Conservation (phyloP, 92 coral and sea anemone genomes). For the Parazoanthus atlanticus region DNA sequence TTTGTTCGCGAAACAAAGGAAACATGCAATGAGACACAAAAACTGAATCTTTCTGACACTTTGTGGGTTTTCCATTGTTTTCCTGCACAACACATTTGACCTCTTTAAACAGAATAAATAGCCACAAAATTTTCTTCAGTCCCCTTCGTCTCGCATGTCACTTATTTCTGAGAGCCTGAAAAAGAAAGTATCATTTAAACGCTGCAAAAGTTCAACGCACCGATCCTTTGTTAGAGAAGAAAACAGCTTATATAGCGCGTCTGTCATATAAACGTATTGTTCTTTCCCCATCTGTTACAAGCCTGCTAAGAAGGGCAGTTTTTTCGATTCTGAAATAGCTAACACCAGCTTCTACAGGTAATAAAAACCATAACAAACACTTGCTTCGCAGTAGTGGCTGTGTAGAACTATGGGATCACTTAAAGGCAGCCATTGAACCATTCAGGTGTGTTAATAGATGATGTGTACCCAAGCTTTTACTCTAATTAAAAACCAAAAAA, state of each 20-base stretch:
- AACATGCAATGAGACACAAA: conserved; percentile 29
- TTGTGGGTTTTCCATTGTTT: conserved; percentile 35
- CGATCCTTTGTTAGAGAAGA: conserved; percentile 1
- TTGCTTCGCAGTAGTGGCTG: neutral
- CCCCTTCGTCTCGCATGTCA: neutral
- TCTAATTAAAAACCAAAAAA: neutral
- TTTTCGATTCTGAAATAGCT: neutral
- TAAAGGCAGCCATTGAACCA: neutral
- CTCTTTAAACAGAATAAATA: conserved; percentile 5
- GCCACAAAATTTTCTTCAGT: neutral
- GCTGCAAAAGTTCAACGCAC: neutral
- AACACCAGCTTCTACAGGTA: neutral
- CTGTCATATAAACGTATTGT: conserved; percentile 21
- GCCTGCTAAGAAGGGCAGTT: conserved; percentile 25
- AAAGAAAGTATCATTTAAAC: neutral
- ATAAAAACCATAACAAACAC: neutral
- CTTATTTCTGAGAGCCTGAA: neutral
- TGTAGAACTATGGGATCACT: neutral
- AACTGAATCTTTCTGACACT: conserved; percentile 35
- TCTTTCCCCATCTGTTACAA: conserved; percentile 29
- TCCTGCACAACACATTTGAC: conserved; percentile 6
- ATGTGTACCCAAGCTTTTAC: neutral
- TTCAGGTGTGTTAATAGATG: neutral
- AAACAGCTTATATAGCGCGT: neutral
- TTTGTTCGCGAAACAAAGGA: conserved; percentile 28